A percentile compares a stretch with the other conserved stretches of the same genome.
Conservation (phyloP, 2,113 vertebrate genomes). For the Rhinogobius similis region DNA sequence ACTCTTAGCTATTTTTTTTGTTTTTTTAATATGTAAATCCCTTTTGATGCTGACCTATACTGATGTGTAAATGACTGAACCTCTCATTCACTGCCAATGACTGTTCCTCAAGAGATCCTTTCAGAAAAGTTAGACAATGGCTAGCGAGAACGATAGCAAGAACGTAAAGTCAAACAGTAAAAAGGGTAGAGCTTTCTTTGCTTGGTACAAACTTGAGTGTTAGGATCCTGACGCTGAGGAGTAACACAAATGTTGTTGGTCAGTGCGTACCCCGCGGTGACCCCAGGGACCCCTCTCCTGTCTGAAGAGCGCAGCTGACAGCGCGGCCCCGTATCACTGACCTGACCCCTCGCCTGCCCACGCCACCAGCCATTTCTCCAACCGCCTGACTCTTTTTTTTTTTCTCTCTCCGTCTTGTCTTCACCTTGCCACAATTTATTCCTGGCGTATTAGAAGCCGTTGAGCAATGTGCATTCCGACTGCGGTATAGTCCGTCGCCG, state of each 20-base stretch:
- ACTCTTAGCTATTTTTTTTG: too few species aligned
- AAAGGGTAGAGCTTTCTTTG: not conserved
- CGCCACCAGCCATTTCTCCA: slow-evolving; percentile 62
- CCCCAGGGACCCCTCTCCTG: slow-evolving; percentile 47
- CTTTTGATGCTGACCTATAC: too few species aligned
- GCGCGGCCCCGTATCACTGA: slow-evolving; percentile 61
- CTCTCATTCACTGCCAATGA: too few species aligned
- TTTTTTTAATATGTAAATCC: too few species aligned
- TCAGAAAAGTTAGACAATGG: not conserved
- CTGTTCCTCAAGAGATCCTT: not conserved
- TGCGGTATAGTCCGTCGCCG: not conserved
- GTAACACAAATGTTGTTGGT: slow-evolving; percentile 53
- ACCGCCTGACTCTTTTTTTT: slow-evolving; percentile 45
- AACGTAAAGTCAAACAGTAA: not conserved
- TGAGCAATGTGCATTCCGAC: slow-evolving; percentile 29
- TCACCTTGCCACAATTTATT: slow-evolving; percentile 67
- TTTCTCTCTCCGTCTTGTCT: slow-evolving; percentile 42
- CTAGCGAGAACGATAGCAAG: not conserved
- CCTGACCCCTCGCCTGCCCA: slow-evolving; percentile 59
- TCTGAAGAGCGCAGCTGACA: slow-evolving; percentile 62
- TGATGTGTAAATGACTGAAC: not conserved
- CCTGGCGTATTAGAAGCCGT: slow-evolving; percentile 38
- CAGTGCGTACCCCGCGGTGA: slow-evolving; percentile 57
- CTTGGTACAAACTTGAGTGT: slow-evolving; percentile 11
- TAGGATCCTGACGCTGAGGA: slow-evolving; percentile 28